Conservation (phyloP, 2,797 vertebrate species). For the Poecilia velifera region DNA sequence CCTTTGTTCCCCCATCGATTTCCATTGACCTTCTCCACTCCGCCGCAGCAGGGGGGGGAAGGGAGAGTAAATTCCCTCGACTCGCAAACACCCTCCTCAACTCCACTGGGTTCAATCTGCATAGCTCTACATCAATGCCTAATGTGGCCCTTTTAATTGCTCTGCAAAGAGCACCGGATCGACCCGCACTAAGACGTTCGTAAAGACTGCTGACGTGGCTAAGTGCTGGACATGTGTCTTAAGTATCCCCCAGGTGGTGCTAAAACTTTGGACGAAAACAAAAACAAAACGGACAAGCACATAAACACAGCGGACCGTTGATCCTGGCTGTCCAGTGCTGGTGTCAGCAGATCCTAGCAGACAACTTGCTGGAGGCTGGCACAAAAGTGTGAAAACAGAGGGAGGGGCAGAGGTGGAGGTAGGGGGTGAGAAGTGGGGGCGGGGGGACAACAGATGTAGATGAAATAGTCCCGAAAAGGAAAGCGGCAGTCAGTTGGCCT, state of each 20-base stretch:
- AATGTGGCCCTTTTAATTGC: conserved; percentile 69
- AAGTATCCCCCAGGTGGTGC: conserved; percentile 62
- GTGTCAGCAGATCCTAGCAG: conserved; percentile 59
- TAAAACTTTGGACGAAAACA: conserved; percentile 49
- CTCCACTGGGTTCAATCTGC: conserved; percentile 63
- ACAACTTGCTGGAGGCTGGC: conserved; percentile 55
- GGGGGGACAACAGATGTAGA: conserved; percentile 69
- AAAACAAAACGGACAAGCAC: conserved; percentile 23
- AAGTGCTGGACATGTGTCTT: conserved; percentile 61
- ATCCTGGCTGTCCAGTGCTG: conserved; percentile 52
- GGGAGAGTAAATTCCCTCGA: conserved; percentile 43
- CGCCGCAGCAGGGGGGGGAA: conserved; percentile 25
- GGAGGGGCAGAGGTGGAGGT: conserved; percentile 19
- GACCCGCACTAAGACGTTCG: conserved; percentile 51
- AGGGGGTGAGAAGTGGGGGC: conserved; percentile 31
- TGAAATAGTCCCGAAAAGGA: conserved; percentile 68
- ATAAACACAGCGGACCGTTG: conserved; percentile 56
- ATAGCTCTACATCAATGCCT: conserved; percentile 43
- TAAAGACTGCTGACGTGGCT: conserved; percentile 43
- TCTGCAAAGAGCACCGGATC: conserved; percentile 70
- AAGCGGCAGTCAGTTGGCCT: conserved; percentile 73
- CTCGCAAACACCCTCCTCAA: conserved; percentile 41
- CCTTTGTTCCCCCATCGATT: conserved; percentile 55
- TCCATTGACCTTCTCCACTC: conserved; percentile 24
- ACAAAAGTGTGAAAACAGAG: conserved; percentile 68